Evolutionary conservation across 64 coral and sea anemone genomes (phyloP).

Genomic region (Stichodactyla helianthus): DNA sequence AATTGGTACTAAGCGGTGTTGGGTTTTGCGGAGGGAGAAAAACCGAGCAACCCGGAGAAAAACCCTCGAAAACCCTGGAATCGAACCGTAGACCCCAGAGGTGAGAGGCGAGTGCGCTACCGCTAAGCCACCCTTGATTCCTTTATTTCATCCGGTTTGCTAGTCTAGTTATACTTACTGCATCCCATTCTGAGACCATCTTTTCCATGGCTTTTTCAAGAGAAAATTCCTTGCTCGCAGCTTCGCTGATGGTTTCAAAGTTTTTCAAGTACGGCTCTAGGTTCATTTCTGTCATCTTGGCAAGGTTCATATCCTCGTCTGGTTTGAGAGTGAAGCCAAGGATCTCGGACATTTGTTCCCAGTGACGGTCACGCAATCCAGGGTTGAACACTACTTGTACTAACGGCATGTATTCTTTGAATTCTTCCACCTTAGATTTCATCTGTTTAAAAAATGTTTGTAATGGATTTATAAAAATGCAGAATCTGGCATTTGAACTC

Average conservation of each 20-base stretch:
- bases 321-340: conserved; percentile 90
- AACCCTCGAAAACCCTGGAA: no score
- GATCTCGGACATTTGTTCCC: conserved; percentile 91
- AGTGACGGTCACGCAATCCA: conserved; percentile 92
- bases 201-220: conserved; percentile 99
- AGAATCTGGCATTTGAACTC: no score
- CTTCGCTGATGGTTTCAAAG: conserved; percentile 97
- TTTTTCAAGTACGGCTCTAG: conserved; percentile 88
- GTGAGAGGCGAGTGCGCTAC: no score
- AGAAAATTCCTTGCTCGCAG: conserved; percentile 98
- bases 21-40: no score
- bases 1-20: no score
- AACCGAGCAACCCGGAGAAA: no score
- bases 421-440: conserved; percentile 98
- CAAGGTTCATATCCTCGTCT: conserved; percentile 89
- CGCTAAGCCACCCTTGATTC: no score
- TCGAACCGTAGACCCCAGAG: no score
- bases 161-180: conserved; percentile 28
- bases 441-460: conserved; percentile 37
- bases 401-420: conserved; percentile 89
- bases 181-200: conserved; percentile 96
- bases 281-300: conserved; percentile 98
- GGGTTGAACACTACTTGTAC: conserved; percentile 96
- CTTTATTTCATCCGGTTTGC: no score
- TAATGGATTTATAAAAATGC: not conserved